Evolutionary conservation across 2,797 vertebrate species (phyloP), one percentile per base, ranked within the genome.

Genomic region (Phoeniculus purpureus): DNA sequence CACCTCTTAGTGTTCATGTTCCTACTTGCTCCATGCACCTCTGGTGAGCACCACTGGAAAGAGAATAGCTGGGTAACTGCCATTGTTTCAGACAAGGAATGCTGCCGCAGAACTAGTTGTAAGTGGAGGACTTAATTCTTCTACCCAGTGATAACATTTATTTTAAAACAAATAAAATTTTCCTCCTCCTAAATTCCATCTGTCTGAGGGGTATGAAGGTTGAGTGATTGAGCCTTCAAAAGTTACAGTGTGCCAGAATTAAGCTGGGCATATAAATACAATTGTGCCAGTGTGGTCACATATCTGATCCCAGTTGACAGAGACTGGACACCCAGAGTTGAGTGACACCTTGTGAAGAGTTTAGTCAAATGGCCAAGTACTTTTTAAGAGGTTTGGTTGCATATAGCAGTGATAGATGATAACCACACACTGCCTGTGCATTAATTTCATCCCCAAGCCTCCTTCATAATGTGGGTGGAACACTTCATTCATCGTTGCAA

Each of bases 101-200:
- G 52, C 59, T 89, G 77, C 60, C 62, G 81, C 59, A 72, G 52
- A 75, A 16, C 67, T 78, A 62, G 50, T 25, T 75, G 43, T 73
- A 83, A 93, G 85, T 81, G 90, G 88, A 88, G 85, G 77, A 94
- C 82, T 70, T 91, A 59, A 66, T 93, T 96, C 71, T 92, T 48
- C 85, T 81, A 87, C 92, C 70, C 93, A 79, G 85, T 56, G 81
- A 91, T 81, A 92, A 43, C 17, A 62, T 81, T 93, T 92, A 95
- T 94, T 94, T 96, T 94, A 95, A 92, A 96, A 81, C 83, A 88
- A 94, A 81, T 60, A 90, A 82, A 89, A 48, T 67, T 92, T 48
- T 91, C 87, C 82, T 94, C 91, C 94, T 94, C 80, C 94, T 59
- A 71, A 93, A 70, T 93, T 88, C 94, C 90, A 93, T 95, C 94